Conservation (phyloP, 2,888 invertebrate species). For the Drosophila prostipennis region DNA sequence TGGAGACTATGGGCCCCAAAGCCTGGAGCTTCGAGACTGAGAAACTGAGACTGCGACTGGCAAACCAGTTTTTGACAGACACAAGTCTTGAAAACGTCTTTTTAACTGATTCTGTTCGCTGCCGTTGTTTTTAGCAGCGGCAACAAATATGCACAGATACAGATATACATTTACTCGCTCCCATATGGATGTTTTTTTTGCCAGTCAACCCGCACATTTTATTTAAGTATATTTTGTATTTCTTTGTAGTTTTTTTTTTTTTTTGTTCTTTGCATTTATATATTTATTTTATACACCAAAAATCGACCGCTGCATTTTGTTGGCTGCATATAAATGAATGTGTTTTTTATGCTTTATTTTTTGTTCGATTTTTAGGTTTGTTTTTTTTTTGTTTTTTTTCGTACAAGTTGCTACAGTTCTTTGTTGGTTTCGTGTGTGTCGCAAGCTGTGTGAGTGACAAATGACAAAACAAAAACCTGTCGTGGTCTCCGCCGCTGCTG, state of each 20-base stretch:
- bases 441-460: conserved; percentile 83
- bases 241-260: conserved; percentile 39
- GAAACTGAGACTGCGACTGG: conserved; percentile 55
- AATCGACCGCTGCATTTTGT: conserved; percentile 76
- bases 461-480: conserved; percentile 84
- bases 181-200: conserved; percentile 44
- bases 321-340: conserved; percentile 80
- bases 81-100: conserved; percentile 78
- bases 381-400: neutral
- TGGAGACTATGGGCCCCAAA: conserved; percentile 10
- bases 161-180: conserved; percentile 41
- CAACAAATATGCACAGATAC: conserved; percentile 75
- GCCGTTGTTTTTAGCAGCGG: conserved; percentile 39
- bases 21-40: conserved; percentile 44
- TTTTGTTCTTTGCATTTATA: conserved; percentile 52
- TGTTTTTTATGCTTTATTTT: conserved; percentile 45
- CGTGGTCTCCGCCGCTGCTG: conserved; percentile 77
- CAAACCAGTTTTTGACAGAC: conserved; percentile 79
- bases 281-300: conserved; percentile 73
- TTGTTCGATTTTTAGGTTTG: conserved; percentile 16
- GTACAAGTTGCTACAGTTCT: conserved; percentile 77
- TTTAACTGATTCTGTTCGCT: conserved; percentile 75
- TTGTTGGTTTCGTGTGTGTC: conserved; percentile 66
- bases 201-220: conserved; percentile 70
- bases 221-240: conserved; percentile 67